These are phyloP conservation scores for Mobula birostris DNA, from an alignment of 2,113 vertebrate genomes.

Conservation along the genomic window DNA sequence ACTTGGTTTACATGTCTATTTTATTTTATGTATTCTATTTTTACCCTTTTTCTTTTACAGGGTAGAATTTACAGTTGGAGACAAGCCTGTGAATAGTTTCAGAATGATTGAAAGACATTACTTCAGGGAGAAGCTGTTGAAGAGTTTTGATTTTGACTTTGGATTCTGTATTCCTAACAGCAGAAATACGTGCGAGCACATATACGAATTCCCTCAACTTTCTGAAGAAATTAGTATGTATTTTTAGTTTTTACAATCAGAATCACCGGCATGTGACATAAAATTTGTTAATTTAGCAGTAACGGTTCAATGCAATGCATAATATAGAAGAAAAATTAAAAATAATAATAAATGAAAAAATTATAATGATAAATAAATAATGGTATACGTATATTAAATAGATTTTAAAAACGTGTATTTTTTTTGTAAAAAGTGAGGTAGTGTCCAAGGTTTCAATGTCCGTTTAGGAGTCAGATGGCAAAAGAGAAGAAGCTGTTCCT, in stretches of 20 bases:
- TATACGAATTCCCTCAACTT: slow-evolving; percentile 96
- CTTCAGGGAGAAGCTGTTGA: slow-evolving; percentile 87
- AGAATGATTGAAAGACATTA: slow-evolving; percentile 98
- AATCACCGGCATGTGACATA: no score
- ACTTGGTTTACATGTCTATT: background rate
- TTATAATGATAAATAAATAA: no score
- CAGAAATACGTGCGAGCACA: slow-evolving; percentile 94
- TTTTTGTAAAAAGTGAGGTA: no score
- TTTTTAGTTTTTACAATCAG: background rate
- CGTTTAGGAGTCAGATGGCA: no score
- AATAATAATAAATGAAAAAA: no score
- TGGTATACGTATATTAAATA: no score
- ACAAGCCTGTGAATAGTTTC: slow-evolving; percentile 85
- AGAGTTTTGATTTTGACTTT: slow-evolving; percentile 97
- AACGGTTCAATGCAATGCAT: no score
- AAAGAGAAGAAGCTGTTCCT: no score
- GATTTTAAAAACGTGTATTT: no score
- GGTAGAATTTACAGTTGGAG: slow-evolving; percentile 95
- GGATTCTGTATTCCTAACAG: slow-evolving; percentile 98
- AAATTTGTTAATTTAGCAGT: no score
- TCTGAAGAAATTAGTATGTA: slow-evolving; percentile 90
- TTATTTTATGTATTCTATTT: background rate
- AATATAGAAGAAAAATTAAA: no score
- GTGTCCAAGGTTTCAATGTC: no score
- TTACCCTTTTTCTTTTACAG: slow-evolving; percentile 50